phyloP scores from a whole-genome alignment of 1,140 invertebrate genomes.

The Polypedilum pembai region DNA sequence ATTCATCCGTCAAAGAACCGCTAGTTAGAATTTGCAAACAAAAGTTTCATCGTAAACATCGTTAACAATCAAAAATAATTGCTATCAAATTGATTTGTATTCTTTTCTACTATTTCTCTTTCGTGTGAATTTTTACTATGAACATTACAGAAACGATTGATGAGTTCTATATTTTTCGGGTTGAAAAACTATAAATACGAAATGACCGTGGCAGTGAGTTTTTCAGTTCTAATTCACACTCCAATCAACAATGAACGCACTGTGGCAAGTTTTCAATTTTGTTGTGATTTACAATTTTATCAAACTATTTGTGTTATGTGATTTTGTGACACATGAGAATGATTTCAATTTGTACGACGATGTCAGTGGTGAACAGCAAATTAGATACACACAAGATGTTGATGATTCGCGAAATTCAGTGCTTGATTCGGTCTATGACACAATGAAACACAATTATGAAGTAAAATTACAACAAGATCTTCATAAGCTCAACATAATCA shows the following conservation, averaged over 20 bases:
- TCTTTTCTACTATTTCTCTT: no score
- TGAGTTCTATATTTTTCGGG: neutral
- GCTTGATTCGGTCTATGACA: neutral
- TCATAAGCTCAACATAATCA: neutral
- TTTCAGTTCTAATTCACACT: neutral
- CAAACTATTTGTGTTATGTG: neutral
- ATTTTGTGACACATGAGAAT: neutral
- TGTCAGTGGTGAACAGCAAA: neutral
- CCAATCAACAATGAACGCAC: neutral
- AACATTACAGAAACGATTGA: no score
- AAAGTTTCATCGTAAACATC: no score
- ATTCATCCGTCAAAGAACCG: no score
- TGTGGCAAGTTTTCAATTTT: neutral
- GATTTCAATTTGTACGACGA: neutral
- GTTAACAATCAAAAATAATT: no score
- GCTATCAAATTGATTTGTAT: no score
- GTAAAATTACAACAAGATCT: conserved; percentile 6
- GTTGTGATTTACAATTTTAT: neutral
- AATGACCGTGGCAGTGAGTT: neutral
- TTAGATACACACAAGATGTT: neutral
- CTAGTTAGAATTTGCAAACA: no score
- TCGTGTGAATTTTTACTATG: no score
- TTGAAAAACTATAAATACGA: conserved; percentile 16
- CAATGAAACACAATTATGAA: conserved; percentile 9
- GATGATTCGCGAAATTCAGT: neutral